Conservation (phyloP, 2,797 vertebrate species). For the Sebastes itinus region DNA sequence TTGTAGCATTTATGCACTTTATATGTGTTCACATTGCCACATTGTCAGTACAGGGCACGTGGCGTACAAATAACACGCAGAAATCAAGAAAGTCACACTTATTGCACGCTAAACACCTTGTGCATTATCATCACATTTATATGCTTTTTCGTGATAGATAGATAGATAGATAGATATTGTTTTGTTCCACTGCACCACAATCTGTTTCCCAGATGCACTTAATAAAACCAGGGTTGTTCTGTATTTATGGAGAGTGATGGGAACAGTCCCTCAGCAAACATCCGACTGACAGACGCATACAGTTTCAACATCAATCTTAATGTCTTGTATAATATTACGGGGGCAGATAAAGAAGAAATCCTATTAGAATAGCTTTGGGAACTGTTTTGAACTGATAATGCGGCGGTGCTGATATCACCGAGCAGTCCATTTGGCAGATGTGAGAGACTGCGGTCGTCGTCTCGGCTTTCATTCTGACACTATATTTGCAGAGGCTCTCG, state of each 20-base stretch:
- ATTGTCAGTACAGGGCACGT: no score
- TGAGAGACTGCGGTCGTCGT: constrained; percentile 9
- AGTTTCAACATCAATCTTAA: constrained; percentile 6
- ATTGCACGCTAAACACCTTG: no score
- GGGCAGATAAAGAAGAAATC: constrained; percentile 5
- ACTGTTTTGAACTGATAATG: constrained; percentile 8
- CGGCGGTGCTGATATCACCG: not conserved
- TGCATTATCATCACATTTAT: no score
- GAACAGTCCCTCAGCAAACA: constrained; percentile 2
- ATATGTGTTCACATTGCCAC: no score
- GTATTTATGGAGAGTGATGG: not conserved
- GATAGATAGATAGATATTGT: not conserved
- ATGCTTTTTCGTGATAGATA: not conserved
- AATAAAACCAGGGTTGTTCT: not conserved
- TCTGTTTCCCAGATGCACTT: not conserved
- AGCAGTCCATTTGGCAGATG: constrained; percentile 25
- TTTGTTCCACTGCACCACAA: not conserved
- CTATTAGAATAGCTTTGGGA: constrained; percentile 13
- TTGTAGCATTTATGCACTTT: no score
- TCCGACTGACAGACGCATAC: not conserved
- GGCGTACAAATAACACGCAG: no score
- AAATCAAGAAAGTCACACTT: no score
- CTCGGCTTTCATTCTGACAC: constrained; percentile 31
- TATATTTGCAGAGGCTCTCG: constrained; percentile 41
- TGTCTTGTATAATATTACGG: not conserved